Conservation (phyloP, 2,888 invertebrate genomes). For the Bedellia somnulentella region DNA sequence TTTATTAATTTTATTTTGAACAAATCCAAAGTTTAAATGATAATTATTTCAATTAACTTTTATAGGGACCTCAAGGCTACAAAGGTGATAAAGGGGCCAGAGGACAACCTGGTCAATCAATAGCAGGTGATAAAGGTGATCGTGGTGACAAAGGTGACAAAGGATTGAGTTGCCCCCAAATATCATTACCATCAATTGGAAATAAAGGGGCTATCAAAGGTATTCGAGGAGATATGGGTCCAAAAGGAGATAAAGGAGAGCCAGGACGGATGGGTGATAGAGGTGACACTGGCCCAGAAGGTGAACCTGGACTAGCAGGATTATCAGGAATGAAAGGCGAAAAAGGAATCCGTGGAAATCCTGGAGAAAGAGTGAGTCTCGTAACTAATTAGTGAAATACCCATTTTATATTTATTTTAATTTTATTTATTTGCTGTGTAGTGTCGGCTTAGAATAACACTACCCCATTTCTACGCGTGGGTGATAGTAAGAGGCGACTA, state of each 20-base stretch:
- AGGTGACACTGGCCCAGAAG: slow-evolving; percentile 71
- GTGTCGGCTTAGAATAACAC: too few relatives aligned
- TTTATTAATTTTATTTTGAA: not conserved
- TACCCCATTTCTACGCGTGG: too few relatives aligned
- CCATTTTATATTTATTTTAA: too few relatives aligned
- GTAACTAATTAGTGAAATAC: too few relatives aligned
- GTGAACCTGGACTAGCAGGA: slow-evolving; percentile 71
- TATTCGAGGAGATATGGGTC: slow-evolving; percentile 52
- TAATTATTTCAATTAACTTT: slow-evolving; percentile 7
- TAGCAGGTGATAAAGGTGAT: slow-evolving; percentile 65
- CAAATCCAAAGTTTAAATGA: not conserved
- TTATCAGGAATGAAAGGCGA: slow-evolving; percentile 75
- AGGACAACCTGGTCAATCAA: slow-evolving; percentile 57
- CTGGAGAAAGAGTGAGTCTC: slow-evolving; percentile 73
- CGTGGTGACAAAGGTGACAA: slow-evolving; percentile 57
- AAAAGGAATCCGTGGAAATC: slow-evolving; percentile 82
- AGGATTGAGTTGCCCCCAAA: slow-evolving; percentile 37
- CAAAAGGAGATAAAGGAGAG: slow-evolving; percentile 65
- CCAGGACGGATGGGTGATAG: slow-evolving; percentile 65
- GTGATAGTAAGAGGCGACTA: too few relatives aligned
- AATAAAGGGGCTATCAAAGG: slow-evolving; percentile 41
- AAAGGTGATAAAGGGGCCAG: slow-evolving; percentile 72
- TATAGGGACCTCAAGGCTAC: slow-evolving; percentile 68
- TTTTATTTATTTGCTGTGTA: too few relatives aligned
- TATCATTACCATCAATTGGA: slow-evolving; percentile 23